Conservation (phyloP, 2,797 vertebrate genomes). For the Garrulus glandarius region DNA sequence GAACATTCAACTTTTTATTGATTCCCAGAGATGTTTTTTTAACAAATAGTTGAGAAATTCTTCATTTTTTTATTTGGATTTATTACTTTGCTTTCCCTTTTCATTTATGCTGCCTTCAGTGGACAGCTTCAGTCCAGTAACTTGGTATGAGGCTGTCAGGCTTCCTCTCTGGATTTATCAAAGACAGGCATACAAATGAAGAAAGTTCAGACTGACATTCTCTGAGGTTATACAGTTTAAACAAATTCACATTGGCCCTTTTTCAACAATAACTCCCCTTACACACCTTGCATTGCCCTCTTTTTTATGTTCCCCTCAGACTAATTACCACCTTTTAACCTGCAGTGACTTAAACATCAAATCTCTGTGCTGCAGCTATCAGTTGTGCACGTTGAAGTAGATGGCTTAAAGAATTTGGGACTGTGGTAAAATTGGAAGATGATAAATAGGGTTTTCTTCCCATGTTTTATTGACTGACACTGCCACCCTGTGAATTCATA, state of each 20-base stretch:
- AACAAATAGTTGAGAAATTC: not conserved
- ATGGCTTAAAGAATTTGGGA: not conserved
- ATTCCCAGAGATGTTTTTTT: not conserved
- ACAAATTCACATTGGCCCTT: not conserved
- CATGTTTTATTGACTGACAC: not conserved
- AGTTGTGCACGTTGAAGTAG: not conserved
- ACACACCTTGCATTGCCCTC: not conserved
- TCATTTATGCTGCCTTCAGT: not conserved
- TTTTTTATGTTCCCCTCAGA: not conserved
- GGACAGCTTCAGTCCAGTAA: not conserved
- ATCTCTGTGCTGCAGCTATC: not conserved
- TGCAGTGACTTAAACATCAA: not conserved
- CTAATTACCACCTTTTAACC: conserved; percentile 31
- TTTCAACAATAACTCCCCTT: not conserved
- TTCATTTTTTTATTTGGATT: not conserved
- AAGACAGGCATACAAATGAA: not conserved
- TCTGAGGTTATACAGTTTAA: not conserved
- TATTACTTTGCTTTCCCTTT: not conserved
- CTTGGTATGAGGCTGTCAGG: not conserved
- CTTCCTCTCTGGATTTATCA: not conserved
- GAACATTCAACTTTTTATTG: not conserved
- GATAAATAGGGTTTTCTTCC: not conserved
- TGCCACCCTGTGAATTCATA: not conserved
- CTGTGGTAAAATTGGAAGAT: not conserved
- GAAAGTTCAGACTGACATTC: not conserved